Evolutionary conservation across 2,113 vertebrate genomes (phyloP).

Genomic region (Xiphias gladius): DNA sequence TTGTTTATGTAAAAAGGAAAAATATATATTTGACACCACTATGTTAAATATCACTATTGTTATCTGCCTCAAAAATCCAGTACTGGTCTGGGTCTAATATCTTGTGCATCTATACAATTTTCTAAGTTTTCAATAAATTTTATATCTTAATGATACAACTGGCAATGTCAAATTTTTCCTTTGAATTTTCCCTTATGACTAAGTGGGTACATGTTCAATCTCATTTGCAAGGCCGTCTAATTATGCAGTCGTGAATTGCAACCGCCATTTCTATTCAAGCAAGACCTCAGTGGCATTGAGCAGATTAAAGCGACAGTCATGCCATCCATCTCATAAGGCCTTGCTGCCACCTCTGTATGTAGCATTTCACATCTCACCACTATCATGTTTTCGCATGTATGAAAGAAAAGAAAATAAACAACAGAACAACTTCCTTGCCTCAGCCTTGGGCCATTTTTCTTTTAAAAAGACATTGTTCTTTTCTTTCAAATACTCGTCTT

Average conservation of each 20-base stretch:
- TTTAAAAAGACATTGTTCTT: constrained; percentile 33
- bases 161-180: neutral
- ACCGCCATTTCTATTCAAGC: neutral
- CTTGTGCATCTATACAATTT: neutral
- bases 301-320: constrained; percentile 13
- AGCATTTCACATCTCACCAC: constrained; percentile 11
- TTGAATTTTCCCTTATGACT: neutral
- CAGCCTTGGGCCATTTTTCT: constrained; percentile 23
- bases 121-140: neutral
- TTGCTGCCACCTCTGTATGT: neutral
- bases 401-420: constrained; percentile 14
- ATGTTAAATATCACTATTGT: neutral
- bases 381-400: neutral
- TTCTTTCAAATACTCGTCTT: constrained; percentile 43
- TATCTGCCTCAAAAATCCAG: neutral
- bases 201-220: neutral
- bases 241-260: neutral
- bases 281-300: neutral
- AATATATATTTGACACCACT: neutral
- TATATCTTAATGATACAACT: neutral
- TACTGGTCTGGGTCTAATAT: neutral
- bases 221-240: neutral
- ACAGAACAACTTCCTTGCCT: neutral
- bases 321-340: constrained; percentile 7
- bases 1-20: neutral